phyloP scores from a whole-genome alignment of 2,888 invertebrate genomes.

The Drosophila koepferae region DNA sequence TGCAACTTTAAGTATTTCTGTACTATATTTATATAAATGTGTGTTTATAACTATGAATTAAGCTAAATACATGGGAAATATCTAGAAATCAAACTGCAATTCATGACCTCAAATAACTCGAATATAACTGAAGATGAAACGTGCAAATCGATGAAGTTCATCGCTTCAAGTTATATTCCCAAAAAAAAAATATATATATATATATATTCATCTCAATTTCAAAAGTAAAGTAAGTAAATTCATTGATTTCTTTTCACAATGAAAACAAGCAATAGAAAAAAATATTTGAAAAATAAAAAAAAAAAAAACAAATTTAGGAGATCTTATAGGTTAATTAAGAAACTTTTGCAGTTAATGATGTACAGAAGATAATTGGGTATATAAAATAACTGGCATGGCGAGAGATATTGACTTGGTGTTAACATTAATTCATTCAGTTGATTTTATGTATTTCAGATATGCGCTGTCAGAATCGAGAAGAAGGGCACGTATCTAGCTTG shows the following conservation, averaged over 20 bases:
- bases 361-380: constrained; percentile 8
- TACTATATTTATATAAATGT: background rate
- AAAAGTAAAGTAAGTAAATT: constrained; percentile 4
- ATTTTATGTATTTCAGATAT: background rate
- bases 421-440: constrained; percentile 5
- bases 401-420: constrained; percentile 1
- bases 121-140: background rate
- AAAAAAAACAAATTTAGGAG: background rate
- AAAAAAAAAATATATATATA: background rate
- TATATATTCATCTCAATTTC: background rate
- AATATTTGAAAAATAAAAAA: too few species aligned
- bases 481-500: constrained; percentile 28
- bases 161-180: background rate
- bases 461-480: constrained; percentile 19
- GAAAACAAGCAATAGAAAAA: background rate
- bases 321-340: constrained; percentile 13
- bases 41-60: background rate
- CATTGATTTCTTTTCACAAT: background rate
- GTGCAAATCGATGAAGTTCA: background rate
- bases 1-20: background rate
- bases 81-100: background rate
- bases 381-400: constrained; percentile 3
- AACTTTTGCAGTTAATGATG: constrained; percentile 7
- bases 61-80: background rate
- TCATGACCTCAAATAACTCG: background rate